A percentile compares a stretch with the other conserved stretches of the same genome.
phyloP scores from a whole-genome alignment of 1,140 invertebrate genomes.

The Microplitis demolitor region DNA sequence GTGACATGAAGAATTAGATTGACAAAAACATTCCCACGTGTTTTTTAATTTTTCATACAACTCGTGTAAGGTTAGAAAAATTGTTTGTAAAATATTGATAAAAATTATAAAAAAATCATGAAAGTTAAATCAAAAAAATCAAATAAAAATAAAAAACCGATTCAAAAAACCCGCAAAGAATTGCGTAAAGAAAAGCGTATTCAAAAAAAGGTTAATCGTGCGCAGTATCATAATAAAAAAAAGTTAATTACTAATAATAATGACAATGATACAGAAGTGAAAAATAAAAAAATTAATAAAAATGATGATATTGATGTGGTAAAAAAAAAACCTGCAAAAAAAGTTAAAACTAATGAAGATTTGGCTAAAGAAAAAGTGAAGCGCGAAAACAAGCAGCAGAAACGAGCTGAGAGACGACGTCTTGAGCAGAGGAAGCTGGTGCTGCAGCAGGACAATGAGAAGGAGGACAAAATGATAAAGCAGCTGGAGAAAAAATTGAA shows the following conservation, averaged over 20 bases:
- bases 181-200: conserved; percentile 65
- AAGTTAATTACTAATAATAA: conserved; percentile 37
- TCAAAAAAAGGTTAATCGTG: conserved; percentile 63
- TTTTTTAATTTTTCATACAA: too few relatives aligned
- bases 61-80: too few relatives aligned
- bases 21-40: too few relatives aligned
- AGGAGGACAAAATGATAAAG: conserved; percentile 81
- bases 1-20: too few relatives aligned
- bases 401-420: conserved; percentile 58
- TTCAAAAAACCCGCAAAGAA: conserved; percentile 64
- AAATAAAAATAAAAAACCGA: conserved; percentile 13
- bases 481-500: conserved; percentile 84
- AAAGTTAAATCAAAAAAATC: conserved; percentile 16
- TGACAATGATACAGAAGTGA: conserved; percentile 30
- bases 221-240: conserved; percentile 56
- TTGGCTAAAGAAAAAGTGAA: conserved; percentile 38
- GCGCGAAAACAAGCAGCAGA: conserved; percentile 29
- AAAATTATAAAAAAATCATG: conserved; percentile 5
- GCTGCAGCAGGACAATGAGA: conserved; percentile 72
- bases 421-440: conserved; percentile 67
- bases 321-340: conserved; percentile 22
- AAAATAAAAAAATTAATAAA: conserved; percentile 34
- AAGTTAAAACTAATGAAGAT: conserved; percentile 25
- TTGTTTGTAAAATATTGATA: too few relatives aligned
- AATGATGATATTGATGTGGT: neutral